Base-by-base conservation (phyloP, 2,113 vertebrate species). In the Sander vitreus region DNA sequence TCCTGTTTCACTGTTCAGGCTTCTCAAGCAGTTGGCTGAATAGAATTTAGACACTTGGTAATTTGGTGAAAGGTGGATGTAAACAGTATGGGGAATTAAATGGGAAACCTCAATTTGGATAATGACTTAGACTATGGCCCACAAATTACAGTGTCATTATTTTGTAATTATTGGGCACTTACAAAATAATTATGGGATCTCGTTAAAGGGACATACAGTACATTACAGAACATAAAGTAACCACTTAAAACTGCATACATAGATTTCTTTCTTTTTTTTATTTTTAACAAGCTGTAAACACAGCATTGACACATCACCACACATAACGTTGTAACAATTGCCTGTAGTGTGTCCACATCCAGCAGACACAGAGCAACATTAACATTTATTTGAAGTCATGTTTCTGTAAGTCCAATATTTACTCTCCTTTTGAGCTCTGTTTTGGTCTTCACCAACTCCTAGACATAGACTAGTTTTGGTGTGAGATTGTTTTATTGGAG, bases 41-140 rank as follows among this genome's bases (percentile, higher is more conserved):
- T 43, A 74, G 10, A 84, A 53, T 69, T 85, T 21, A 65, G 57
- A 84, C 57, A 64, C 12, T 66, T 27, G 43, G 45, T 82, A 65
- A 80, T 89, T 82, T 73, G 63, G 27, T 69, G 71, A 87, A 85
- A 78, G 73, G 55, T 50, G 43, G 53, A 78, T 71, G 50, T 64
- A 70, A 81, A 83, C 63, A 47, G 18, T 53, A 16, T 9, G 10
- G 30, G 33, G 54, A 58, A 58, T 85, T 54, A 51, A 45, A 82
- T 27, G 25, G 15, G 18, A 59, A 19, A 71, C 73, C 47, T 73
- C 0, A 69, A 2, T 76, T 70, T 59, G 50, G 33, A 58, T 75
- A 85, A 80, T 63, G 60, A 0, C 58, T 54, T 55, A 48, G 54
- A 75, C 60, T 76, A 6, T 25, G 23, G 64, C 55, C 72, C 47